A percentile compares a stretch with the other conserved stretches of the same genome.
phyloP scores from a whole-genome alignment of 2,797 vertebrate species.

The Moxostoma hubbsi region DNA sequence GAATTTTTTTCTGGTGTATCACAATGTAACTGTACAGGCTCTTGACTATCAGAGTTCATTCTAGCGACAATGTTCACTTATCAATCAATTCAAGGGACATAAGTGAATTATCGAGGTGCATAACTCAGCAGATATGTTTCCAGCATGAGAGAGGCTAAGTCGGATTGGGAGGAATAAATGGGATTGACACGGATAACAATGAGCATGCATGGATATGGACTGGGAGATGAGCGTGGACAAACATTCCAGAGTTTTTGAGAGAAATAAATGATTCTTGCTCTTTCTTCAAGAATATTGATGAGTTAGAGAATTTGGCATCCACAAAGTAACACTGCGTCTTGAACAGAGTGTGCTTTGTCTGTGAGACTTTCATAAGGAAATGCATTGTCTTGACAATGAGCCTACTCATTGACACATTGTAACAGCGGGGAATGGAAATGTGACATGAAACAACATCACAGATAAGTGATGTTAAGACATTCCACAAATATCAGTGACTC shows the following conservation, averaged over 20 bases:
- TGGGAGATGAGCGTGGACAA: background rate
- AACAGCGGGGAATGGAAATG: background rate
- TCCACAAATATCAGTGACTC: background rate
- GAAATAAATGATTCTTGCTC: background rate
- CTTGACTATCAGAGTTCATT: background rate
- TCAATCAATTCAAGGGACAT: background rate
- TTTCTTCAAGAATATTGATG: background rate
- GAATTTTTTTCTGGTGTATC: background rate
- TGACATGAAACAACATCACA: conserved; percentile 13
- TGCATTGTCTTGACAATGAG: background rate
- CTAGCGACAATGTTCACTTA: background rate
- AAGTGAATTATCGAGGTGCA: background rate
- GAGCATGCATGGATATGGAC: background rate
- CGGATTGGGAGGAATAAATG: background rate
- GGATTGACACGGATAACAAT: conserved; percentile 15
- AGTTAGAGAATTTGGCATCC: background rate
- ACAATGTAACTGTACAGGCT: background rate
- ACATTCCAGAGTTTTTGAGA: background rate
- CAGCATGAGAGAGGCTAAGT: background rate
- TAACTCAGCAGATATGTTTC: conserved; percentile 2
- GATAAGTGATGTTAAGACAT: background rate
- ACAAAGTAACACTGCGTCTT: background rate
- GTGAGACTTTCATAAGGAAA: conserved; percentile 13
- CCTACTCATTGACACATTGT: background rate
- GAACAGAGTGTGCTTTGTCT: conserved; percentile 54